Percentiles rank a stretch among this genome's conserved stretches.
Conservation (phyloP, 2,113 vertebrate species). For the Cololabis saira region DNA sequence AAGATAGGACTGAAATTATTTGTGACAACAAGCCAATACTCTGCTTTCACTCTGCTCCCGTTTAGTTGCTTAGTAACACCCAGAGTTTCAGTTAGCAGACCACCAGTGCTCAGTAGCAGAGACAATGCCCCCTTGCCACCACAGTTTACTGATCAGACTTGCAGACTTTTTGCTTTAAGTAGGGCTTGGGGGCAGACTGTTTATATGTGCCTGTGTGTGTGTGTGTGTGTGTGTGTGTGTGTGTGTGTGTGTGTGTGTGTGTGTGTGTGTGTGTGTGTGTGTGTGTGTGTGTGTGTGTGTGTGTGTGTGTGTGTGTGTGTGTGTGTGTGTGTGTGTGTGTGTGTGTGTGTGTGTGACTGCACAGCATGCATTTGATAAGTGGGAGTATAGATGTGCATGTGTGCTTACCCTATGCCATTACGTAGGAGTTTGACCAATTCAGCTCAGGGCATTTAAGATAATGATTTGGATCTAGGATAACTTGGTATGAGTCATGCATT, state of each 20-base stretch:
- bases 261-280: constrained; percentile 25
- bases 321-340: too few relatives aligned
- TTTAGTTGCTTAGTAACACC: constrained; percentile 86
- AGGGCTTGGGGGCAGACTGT: constrained; percentile 54
- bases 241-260: too few relatives aligned
- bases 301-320: too few relatives aligned
- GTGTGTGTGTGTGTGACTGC: too few relatives aligned
- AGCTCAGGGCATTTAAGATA: constrained; percentile 63
- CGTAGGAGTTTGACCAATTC: constrained; percentile 73
- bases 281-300: constrained; percentile 60
- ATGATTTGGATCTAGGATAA: constrained; percentile 68
- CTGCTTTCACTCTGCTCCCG: constrained; percentile 71
- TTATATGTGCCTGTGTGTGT: constrained; percentile 21
- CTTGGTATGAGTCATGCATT: constrained; percentile 65
- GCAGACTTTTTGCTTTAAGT: constrained; percentile 44
- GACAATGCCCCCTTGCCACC: constrained; percentile 55
- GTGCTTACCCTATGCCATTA: constrained; percentile 67
- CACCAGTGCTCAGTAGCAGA: constrained; percentile 65
- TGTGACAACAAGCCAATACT: constrained; percentile 76
- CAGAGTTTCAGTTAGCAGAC: constrained; percentile 74
- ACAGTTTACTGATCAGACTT: constrained; percentile 66
- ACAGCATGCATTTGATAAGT: too few relatives aligned
- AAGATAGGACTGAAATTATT: constrained; percentile 70
- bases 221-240: constrained; percentile 19
- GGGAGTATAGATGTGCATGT: constrained; percentile 71